Percentiles rank a stretch among this genome's conserved stretches.
These are phyloP conservation scores for Caenorhabditis imperialis DNA, from an alignment of 2,888 invertebrate genomes.

Conservation along the genomic window DNA sequence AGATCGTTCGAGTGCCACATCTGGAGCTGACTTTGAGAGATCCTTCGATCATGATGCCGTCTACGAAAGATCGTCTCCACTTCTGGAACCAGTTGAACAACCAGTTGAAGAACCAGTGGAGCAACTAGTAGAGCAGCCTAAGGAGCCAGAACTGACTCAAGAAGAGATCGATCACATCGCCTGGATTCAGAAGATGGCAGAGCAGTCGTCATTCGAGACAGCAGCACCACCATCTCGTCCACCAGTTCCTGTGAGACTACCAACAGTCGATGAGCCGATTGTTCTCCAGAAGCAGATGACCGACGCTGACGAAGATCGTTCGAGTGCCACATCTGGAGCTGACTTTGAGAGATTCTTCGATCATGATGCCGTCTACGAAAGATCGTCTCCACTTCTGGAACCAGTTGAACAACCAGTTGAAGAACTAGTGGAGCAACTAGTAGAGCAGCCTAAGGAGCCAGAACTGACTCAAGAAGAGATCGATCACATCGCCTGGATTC, in stretches of 20 bases:
- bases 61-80: constrained; percentile 12
- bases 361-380: constrained; percentile 13
- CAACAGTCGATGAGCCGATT: constrained; percentile 14
- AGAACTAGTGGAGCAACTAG: not conserved
- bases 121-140: no score
- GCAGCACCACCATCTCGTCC: constrained; percentile 12
- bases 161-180: constrained; percentile 55
- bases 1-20: constrained; percentile 50
- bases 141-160: constrained; percentile 25
- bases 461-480: constrained; percentile 42
- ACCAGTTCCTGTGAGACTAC: constrained; percentile 10
- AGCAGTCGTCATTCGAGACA: constrained; percentile 40
- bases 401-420: constrained; percentile 5
- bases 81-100: constrained; percentile 8
- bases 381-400: constrained; percentile 28
- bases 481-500: constrained; percentile 51
- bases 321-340: constrained; percentile 36
- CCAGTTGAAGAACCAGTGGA: constrained; percentile 2
- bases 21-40: constrained; percentile 42
- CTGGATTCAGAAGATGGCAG: constrained; percentile 45
- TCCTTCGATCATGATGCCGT: constrained; percentile 27
- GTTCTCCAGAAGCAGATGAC: not conserved
- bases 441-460: constrained; percentile 5
- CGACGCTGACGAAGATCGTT: constrained; percentile 12
- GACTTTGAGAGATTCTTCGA: constrained; percentile 24